A percentile compares a stretch with the other conserved stretches of the same genome.
These are phyloP conservation scores for Leptinotarsa lineolata DNA, from an alignment of 1,140 invertebrate genomes.

Conservation along the genomic window DNA sequence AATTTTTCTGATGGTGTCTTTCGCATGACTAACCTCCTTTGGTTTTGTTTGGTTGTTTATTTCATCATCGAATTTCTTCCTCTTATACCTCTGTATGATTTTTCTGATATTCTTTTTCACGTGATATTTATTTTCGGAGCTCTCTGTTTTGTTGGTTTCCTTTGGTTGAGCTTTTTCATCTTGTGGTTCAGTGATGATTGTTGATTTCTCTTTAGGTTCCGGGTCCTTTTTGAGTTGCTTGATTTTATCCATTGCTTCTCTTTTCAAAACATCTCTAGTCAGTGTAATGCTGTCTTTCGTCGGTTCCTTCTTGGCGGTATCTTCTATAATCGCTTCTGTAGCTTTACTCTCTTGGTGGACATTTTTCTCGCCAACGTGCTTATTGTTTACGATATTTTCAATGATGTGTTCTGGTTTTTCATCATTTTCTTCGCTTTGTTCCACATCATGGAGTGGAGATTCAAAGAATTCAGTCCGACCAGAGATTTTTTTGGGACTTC, in stretches of 20 bases:
- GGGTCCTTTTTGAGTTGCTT: neutral
- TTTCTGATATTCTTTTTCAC: conserved; percentile 47
- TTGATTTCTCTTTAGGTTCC: conserved; percentile 9
- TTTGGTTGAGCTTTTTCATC: conserved; percentile 12
- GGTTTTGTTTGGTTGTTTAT: neutral
- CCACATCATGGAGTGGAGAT: neutral
- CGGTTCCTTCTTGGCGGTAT: neutral
- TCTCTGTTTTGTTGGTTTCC: conserved; percentile 15
- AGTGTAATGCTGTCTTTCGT: neutral
- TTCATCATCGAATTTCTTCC: conserved; percentile 43
- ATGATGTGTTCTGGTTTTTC: neutral
- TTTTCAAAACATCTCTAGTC: neutral
- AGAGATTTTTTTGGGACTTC: neutral
- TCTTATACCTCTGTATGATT: conserved; percentile 46
- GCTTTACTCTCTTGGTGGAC: too few species aligned
- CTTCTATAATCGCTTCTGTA: too few species aligned
- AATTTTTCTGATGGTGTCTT: conserved; percentile 43
- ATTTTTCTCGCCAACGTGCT: too few species aligned
- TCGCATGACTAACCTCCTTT: conserved; percentile 35
- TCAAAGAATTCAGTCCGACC: neutral
- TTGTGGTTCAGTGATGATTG: neutral
- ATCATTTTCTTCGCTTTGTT: neutral
- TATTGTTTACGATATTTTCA: neutral
- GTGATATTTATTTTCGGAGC: conserved; percentile 35
- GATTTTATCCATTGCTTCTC: conserved; percentile 2